Evolutionary conservation across 2,113 vertebrate species (phyloP).

Genomic region (Polypterus bichir): DNA sequence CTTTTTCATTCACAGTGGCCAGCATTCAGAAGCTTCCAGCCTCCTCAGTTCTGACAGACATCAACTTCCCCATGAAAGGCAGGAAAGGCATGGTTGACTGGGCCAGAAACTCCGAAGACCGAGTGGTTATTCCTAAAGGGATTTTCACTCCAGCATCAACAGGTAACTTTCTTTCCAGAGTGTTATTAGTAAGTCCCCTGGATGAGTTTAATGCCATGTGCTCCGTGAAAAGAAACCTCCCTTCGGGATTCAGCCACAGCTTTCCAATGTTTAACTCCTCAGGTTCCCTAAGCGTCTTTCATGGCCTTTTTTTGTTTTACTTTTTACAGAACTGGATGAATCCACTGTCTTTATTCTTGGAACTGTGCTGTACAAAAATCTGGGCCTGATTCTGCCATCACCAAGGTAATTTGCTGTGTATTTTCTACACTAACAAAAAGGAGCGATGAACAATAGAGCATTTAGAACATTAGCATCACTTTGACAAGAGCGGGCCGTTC

Average conservation of each 20-base stretch:
- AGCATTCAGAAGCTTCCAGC: constrained; percentile 97
- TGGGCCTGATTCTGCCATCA: constrained; percentile 90
- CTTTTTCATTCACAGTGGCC: constrained; percentile 63
- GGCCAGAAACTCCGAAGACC: constrained; percentile 96
- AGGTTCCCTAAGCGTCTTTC: neutral
- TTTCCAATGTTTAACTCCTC: neutral
- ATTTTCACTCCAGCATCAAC: constrained; percentile 85
- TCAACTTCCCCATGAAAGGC: constrained; percentile 98
- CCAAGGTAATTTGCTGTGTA: constrained; percentile 68
- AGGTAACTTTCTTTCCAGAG: constrained; percentile 51
- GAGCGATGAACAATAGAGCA: no score
- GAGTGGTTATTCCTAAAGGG: constrained; percentile 91
- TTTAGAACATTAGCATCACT: no score
- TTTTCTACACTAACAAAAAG: no score
- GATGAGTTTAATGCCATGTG: no score
- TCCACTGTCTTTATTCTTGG: constrained; percentile 92
- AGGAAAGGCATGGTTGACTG: constrained; percentile 98
- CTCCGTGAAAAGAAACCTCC: no score
- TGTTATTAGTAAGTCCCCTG: no score
- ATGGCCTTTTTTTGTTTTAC: constrained; percentile 15
- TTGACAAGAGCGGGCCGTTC: no score
- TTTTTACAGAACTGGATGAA: constrained; percentile 73
- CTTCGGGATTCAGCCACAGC: no score
- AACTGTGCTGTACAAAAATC: constrained; percentile 95
- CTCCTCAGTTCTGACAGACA: constrained; percentile 89